phyloP scores from a whole-genome alignment of 2,888 invertebrate genomes.

The Litoditis marina region DNA sequence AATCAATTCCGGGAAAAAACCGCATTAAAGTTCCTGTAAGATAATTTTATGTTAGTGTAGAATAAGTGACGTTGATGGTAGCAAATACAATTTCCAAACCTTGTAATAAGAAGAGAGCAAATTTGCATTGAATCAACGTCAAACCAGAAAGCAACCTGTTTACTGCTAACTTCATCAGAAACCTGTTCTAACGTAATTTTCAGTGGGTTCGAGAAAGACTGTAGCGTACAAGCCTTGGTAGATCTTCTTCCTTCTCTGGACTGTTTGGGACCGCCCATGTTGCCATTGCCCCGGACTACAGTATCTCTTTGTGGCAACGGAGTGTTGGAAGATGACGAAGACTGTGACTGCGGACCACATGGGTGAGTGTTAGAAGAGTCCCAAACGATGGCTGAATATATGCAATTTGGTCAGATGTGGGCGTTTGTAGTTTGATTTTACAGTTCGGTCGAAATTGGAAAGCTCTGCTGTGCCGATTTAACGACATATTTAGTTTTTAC shows the following conservation, averaged over 20 bases:
- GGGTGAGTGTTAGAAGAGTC: constrained; percentile 18
- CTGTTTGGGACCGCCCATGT: constrained; percentile 23
- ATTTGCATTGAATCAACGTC: no score
- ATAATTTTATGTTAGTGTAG: no score
- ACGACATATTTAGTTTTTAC: constrained; percentile 8
- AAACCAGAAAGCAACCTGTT: no score
- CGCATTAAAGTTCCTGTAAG: no score
- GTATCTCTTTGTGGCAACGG: constrained; percentile 42
- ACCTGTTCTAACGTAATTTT: no score
- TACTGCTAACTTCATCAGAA: no score
- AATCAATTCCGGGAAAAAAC: background rate
- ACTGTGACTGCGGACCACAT: constrained; percentile 44
- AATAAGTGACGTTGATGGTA: no score
- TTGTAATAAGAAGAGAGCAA: no score
- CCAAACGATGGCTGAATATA: background rate
- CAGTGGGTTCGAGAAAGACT: constrained; percentile 40
- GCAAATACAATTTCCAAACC: no score
- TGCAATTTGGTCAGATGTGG: background rate
- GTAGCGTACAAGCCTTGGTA: constrained; percentile 40
- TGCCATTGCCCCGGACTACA: constrained; percentile 17
- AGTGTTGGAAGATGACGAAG: constrained; percentile 35
- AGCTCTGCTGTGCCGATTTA: background rate
- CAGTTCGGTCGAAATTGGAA: no score
- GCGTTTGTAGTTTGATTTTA: no score
- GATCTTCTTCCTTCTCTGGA: constrained; percentile 27